Evolutionary conservation across 2,113 vertebrate species (phyloP).

Genomic region (Platysternon megacephalum): DNA sequence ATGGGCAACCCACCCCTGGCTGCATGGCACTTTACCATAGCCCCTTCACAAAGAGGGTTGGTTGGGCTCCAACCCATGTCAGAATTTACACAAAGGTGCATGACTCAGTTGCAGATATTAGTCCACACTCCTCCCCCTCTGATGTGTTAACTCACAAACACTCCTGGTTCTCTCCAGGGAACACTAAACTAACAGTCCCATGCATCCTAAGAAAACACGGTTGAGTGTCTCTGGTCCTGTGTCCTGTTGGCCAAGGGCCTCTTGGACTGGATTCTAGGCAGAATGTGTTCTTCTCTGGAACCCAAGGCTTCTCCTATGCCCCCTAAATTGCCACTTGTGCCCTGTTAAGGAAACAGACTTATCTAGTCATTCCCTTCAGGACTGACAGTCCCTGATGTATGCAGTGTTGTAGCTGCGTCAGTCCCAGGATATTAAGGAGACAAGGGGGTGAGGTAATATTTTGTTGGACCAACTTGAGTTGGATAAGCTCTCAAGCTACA

Average conservation of each 20-base stretch:
- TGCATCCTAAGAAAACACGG: background rate
- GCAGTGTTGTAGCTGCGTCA: background rate
- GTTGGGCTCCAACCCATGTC: background rate
- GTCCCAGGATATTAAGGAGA: background rate
- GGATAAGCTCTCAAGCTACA: background rate
- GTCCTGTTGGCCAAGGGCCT: background rate
- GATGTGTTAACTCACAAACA: background rate
- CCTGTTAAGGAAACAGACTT: too few relatives aligned
- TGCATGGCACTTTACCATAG: background rate
- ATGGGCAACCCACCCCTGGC: rapidly evolving
- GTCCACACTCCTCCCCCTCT: background rate
- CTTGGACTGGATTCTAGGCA: background rate
- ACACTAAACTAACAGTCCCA: background rate
- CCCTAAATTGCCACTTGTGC: background rate
- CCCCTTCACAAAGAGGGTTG: background rate
- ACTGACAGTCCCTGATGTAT: background rate
- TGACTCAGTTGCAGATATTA: background rate
- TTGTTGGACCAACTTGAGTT: background rate
- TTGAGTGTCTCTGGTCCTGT: background rate
- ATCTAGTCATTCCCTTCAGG: background rate
- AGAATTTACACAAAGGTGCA: background rate
- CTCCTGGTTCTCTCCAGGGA: background rate
- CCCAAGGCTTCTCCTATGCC: background rate
- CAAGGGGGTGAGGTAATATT: background rate
- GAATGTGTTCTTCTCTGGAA: background rate